A percentile compares a stretch with the other conserved stretches of the same genome.
These are phyloP conservation scores for Leucozona laternaria DNA, from an alignment of 2,888 invertebrate genomes.

Conservation along the genomic window DNA sequence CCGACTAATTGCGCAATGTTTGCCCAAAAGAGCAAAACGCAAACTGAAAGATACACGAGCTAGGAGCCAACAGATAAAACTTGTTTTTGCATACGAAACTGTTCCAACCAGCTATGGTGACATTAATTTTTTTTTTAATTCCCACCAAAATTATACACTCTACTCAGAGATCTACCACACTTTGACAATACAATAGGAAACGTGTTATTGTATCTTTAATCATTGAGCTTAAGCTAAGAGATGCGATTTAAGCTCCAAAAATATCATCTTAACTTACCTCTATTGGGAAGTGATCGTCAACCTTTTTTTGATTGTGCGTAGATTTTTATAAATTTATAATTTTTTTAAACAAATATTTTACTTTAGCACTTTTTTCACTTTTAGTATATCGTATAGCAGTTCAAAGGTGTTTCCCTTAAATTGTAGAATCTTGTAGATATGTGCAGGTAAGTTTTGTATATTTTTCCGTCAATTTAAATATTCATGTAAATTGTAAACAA, in stretches of 20 bases:
- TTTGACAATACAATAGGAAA: conserved; percentile 43
- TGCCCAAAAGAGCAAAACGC: conserved; percentile 51
- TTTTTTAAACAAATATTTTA: no score
- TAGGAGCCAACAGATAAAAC: conserved; percentile 39
- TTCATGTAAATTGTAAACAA: no score
- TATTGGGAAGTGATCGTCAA: conserved; percentile 40
- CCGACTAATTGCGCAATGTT: conserved; percentile 55
- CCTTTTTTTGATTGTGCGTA: conserved; percentile 23
- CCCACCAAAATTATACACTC: conserved; percentile 27
- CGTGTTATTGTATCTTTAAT: conserved; percentile 13
- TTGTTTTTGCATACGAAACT: conserved; percentile 50
- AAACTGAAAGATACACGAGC: conserved; percentile 48
- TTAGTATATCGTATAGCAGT: neutral
- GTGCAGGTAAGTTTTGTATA: no score
- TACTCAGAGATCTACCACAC: conserved; percentile 17
- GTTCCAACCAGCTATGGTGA: conserved; percentile 40
- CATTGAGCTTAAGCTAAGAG: conserved; percentile 2
- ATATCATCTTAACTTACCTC: conserved; percentile 33
- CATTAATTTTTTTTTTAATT: conserved; percentile 44
- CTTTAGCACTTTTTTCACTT: neutral
- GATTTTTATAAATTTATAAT: neutral
- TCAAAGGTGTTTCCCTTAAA: neutral
- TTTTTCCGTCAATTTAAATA: neutral
- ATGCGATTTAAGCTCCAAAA: neutral
- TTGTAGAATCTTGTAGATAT: neutral